Evolutionary conservation across 2,888 invertebrate species (phyloP).

Genomic region (Phyto melanocephala): DNA sequence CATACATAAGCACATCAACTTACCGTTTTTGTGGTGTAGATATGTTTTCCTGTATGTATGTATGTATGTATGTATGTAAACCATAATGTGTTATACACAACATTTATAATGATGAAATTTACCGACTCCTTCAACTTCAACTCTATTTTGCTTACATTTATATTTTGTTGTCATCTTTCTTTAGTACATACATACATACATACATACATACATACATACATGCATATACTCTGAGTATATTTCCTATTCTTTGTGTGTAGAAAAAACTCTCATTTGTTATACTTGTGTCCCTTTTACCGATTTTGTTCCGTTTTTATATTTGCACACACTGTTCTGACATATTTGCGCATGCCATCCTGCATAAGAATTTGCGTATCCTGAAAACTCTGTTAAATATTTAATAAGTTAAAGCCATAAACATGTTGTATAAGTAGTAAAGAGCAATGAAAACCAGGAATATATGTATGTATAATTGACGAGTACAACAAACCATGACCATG

Average conservation of each 20-base stretch:
- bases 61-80: no score
- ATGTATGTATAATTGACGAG: constrained; percentile 30
- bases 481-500: constrained; percentile 75
- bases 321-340: constrained; percentile 10
- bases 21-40: background rate
- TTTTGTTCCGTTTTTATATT: constrained; percentile 8
- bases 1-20: no score
- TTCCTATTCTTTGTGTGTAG: constrained; percentile 18
- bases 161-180: background rate
- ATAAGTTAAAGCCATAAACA: no score
- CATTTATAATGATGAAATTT: constrained; percentile 35
- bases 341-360: constrained; percentile 53
- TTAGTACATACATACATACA: background rate
- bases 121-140: constrained; percentile 11
- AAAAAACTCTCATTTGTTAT: constrained; percentile 31
- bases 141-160: background rate
- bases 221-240: background rate
- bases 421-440: no score
- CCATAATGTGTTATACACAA: constrained; percentile 47
- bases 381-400: constrained; percentile 3
- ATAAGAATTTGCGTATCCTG: background rate
- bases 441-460: constrained; percentile 39
- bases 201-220: background rate
- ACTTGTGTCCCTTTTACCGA: background rate
- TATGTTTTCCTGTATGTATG: background rate